Conservation (phyloP, 2,113 vertebrate species). For the Spea bombifrons region DNA sequence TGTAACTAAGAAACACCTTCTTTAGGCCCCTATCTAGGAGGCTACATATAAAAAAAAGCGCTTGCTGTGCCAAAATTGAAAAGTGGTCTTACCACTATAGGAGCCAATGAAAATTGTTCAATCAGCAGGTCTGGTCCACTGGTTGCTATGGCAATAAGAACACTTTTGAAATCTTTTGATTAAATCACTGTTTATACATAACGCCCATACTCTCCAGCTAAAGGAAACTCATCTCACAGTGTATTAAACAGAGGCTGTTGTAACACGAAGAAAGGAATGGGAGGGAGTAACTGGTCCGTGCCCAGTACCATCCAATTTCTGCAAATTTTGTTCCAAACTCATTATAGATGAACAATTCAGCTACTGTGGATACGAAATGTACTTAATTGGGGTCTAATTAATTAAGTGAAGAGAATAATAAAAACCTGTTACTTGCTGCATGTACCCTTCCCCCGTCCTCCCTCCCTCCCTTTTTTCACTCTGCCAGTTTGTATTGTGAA, state of each 20-base stretch:
- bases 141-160: too few species aligned
- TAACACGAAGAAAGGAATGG: neutral
- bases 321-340: constrained; percentile 27
- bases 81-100: too few species aligned
- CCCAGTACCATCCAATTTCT: constrained; percentile 5
- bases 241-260: constrained; percentile 6
- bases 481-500: constrained; percentile 33
- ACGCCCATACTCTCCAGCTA: neutral
- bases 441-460: neutral
- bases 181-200: too few species aligned
- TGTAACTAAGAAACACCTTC: too few species aligned
- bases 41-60: too few species aligned
- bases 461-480: neutral
- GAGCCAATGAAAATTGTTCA: too few species aligned
- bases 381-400: constrained; percentile 36
- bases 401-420: constrained; percentile 39
- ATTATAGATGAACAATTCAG: constrained; percentile 32
- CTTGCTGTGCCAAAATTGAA: too few species aligned
- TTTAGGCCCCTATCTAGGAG: too few species aligned
- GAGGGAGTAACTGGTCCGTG: neutral
- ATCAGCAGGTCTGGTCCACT: too few species aligned
- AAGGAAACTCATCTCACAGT: neutral
- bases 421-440: constrained; percentile 36
- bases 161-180: too few species aligned
- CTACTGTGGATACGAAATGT: constrained; percentile 5